Percentiles rank a stretch among this genome's conserved stretches.
These are phyloP conservation scores for Leptodactylus fallax DNA, from an alignment of 2,797 vertebrate genomes.

Conservation along the genomic window DNA sequence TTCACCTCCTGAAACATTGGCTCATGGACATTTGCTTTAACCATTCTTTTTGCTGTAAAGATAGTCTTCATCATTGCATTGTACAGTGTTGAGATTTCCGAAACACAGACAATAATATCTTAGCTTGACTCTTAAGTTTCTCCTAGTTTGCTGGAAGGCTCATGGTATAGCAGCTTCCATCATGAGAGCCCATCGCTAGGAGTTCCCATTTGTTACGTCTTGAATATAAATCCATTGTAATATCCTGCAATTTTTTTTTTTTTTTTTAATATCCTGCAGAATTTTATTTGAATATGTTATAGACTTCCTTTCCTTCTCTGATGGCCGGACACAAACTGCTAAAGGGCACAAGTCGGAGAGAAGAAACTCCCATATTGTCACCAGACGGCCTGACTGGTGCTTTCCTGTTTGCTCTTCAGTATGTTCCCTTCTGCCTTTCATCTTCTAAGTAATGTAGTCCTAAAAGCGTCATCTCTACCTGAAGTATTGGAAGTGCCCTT, in stretches of 20 bases:
- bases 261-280: constrained; percentile 76
- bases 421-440: constrained; percentile 39
- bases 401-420: constrained; percentile 16
- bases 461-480: background rate
- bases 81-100: too few relatives aligned
- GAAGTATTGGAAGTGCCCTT: background rate
- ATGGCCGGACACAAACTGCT: constrained; percentile 14
- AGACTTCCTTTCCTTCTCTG: constrained; percentile 16
- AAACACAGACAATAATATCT: too few relatives aligned
- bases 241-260: constrained; percentile 49
- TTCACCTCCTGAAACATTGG: too few relatives aligned
- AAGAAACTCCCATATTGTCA: constrained; percentile 31
- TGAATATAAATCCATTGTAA: background rate
- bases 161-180: background rate
- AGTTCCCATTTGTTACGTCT: background rate
- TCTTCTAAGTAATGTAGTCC: background rate
- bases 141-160: background rate
- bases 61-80: too few relatives aligned
- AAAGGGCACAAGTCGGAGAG: background rate
- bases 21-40: background rate
- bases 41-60: background rate
- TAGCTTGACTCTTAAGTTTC: background rate
- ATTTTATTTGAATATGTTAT: constrained; percentile 65
- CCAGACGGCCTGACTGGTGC: constrained; percentile 2
- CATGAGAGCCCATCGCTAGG: too few relatives aligned